Evolutionary conservation across 1,140 invertebrate species (phyloP), one percentile per base, ranked within the genome.

Genomic region (Megathymus violae): DNA sequence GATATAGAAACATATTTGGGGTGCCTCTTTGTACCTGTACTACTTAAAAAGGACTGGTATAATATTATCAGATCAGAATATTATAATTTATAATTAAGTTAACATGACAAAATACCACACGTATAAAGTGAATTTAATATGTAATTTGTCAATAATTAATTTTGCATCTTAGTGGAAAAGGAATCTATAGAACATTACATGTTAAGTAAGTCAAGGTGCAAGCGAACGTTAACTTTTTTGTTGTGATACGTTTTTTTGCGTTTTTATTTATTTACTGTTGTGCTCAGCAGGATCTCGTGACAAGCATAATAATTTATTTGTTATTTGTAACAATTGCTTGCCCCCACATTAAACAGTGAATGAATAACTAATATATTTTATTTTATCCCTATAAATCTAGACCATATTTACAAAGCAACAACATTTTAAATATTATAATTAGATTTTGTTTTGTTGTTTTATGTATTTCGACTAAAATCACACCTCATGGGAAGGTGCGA

Each of bases 201-300:
- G 9, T 7, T 9, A 48, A 47, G 44, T 47, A 22, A n/a, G n/a
- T n/a, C n/a, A 15, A 31, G 38, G 38, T 11, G 52, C 14, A 16
- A 4, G 17, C 17, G 17, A 43, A 44, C 13, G 16, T 27, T 36
- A 43, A 44, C 14, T n/a, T 14, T 41, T 54, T 11, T 58, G 52
- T 58, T 58, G 52, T 58, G 40, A 44, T 58, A 44, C n/a, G 51
- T 54, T 31, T 47, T 47, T 46, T 58, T 54, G 13, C n/a, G 25
- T 58, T 58, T 58, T 58, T 58, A 58, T 58, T 58, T 46, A 46
- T 58, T 58, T 58, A 58, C 54, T 58, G 54, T 58, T 41, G 54
- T 58, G 54, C 36, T 58, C 27, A 58, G 19, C 54, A 19, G 25
- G 54, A 58, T 58, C 54, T 58, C 54, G 44, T 44, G 22, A 40